Percentiles rank a stretch among this genome's conserved stretches.
These are phyloP conservation scores for cattle (Bos taurus) DNA, from an alignment of 2,113 vertebrate species.

Conservation along the genomic window DNA sequence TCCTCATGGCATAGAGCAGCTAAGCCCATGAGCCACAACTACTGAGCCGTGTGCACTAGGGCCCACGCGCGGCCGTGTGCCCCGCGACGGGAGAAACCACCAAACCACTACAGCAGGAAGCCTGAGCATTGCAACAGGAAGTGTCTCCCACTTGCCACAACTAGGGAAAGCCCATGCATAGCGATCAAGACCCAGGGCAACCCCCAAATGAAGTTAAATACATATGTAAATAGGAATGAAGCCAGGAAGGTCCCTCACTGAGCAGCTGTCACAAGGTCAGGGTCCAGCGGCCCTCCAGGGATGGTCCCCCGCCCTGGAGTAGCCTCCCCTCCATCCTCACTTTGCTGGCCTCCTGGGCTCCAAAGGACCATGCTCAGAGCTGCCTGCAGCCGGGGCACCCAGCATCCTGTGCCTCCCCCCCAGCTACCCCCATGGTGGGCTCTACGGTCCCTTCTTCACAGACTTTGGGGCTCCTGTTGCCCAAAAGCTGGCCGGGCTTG, in stretches of 20 bases:
- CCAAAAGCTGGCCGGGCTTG: not conserved
- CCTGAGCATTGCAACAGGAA: accelerated
- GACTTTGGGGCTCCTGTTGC: not conserved
- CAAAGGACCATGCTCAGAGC: no score
- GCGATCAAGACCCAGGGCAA: not conserved
- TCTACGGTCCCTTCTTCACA: not conserved
- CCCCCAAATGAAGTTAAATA: not conserved
- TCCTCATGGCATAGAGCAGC: not conserved
- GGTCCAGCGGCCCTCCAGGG: accelerated
- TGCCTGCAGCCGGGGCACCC: accelerated
- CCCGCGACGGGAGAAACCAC: accelerated
- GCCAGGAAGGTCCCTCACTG: not conserved
- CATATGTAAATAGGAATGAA: not conserved
- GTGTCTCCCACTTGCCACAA: not conserved
- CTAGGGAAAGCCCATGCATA: not conserved
- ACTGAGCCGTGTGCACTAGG: accelerated
- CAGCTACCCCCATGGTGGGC: accelerated
- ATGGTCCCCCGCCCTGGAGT: accelerated
- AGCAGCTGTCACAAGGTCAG: not conserved
- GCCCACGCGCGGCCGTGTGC: accelerated
- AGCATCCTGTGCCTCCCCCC: not conserved
- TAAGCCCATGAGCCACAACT: not conserved
- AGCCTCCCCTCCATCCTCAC: not conserved
- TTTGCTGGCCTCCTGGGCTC: not conserved
- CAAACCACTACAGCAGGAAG: not conserved